These are phyloP conservation scores for Choreutis nemorana DNA, from an alignment of 2,888 invertebrate genomes.

Conservation along the genomic window DNA sequence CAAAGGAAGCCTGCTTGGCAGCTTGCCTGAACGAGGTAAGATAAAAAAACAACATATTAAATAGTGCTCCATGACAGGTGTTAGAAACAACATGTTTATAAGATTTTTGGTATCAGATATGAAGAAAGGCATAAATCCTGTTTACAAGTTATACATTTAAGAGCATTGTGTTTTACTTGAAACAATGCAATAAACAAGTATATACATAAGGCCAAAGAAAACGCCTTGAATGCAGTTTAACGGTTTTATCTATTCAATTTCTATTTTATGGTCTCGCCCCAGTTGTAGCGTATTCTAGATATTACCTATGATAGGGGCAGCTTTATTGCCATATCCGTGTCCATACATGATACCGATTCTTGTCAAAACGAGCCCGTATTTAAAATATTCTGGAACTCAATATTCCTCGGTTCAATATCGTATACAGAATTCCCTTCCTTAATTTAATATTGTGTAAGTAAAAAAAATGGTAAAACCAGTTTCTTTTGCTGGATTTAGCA, in stretches of 20 bases:
- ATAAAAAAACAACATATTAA: no score
- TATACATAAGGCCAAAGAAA: slow-evolving; percentile 9
- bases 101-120: slow-evolving; percentile 3
- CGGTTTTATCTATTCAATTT: slow-evolving; percentile 55
- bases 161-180: background rate
- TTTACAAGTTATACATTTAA: background rate
- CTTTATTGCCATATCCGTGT: slow-evolving; percentile 3
- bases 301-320: slow-evolving; percentile 16
- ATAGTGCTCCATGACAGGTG: no score
- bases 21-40: slow-evolving; percentile 91
- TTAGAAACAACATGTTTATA: no score
- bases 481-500: no score
- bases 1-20: slow-evolving; percentile 92
- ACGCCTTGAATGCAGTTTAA: slow-evolving; percentile 26
- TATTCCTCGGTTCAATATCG: no score
- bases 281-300: slow-evolving; percentile 33
- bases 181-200: background rate
- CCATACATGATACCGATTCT: no score
- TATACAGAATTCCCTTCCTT: no score
- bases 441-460: no score
- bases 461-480: no score
- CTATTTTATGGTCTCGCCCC: slow-evolving; percentile 46
- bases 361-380: no score
- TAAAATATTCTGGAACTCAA: no score
- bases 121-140: slow-evolving; percentile 1